Evolutionary conservation across 2,797 vertebrate species (phyloP).

Genomic region (Bothrops alternatus): DNA sequence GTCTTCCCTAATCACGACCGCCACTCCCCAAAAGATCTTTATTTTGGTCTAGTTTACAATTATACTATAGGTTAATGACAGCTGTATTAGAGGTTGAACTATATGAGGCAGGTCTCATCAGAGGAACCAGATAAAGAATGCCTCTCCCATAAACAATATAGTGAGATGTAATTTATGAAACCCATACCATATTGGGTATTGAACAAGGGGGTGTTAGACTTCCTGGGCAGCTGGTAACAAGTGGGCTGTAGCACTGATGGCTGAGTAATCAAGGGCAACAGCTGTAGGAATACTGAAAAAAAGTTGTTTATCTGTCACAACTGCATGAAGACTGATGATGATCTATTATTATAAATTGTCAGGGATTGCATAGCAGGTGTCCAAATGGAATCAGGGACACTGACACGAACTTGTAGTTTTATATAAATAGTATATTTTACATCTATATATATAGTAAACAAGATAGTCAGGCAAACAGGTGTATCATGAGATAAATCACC

Average conservation of each 20-base stretch:
- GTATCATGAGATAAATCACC: too few species aligned
- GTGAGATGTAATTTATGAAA: neutral
- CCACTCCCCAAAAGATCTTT: neutral
- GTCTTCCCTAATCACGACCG: too few species aligned
- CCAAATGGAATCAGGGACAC: neutral
- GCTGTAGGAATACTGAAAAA: neutral
- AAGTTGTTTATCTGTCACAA: neutral
- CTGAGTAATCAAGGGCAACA: neutral
- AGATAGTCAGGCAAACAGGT: too few species aligned
- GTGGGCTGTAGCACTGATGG: neutral
- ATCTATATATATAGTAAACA: too few species aligned
- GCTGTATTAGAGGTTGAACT: neutral
- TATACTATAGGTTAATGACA: neutral
- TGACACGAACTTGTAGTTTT: neutral
- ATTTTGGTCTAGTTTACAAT: neutral
- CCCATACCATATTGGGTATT: neutral
- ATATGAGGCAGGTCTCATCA: neutral
- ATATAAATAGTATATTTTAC: too few species aligned
- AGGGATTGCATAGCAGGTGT: neutral
- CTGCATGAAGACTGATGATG: neutral
- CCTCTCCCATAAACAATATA: neutral
- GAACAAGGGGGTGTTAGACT: neutral
- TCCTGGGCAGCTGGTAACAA: neutral
- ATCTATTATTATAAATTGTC: neutral
- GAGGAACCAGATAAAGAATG: neutral